Evolutionary conservation across 53 echinoderm and acorn worm species (phyloP), one percentile per base, ranked within the genome.

Genomic region (Holothuria scabra): DNA sequence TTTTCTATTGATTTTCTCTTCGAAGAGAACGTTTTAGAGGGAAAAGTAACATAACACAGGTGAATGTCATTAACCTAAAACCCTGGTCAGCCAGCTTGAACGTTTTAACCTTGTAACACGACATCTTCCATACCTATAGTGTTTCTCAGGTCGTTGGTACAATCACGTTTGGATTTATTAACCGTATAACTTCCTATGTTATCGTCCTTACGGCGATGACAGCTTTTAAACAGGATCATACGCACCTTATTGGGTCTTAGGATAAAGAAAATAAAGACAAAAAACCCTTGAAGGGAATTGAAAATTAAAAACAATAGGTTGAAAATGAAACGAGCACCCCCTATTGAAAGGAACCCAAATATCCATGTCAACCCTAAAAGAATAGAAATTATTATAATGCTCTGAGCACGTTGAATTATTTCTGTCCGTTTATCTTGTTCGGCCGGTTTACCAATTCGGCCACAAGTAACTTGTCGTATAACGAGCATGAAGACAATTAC

Each of bases 311-410:
- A 93, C 62, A 93, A 71, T 63, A 85, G 28, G 57, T 93, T 92
- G 83, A 91, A 88, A 69, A 81, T 76, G 59, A 89, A 66, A 31
- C 60, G 84, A 57, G 76, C 87, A 18, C 62, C 61, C 24, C 64
- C 69, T 26, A 91, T 68, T 21, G 92, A 83, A 10, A 92, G 57
- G 83, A 92, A 86, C 20, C 86, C 89, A 59, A 89, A 92, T 22
- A 79, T 56, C 92, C 92, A 92, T 48, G 92, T 92, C 60, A 92
- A 80, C 7, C 92, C 92, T 37, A 92, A 65, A 3, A 92, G 80
- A 62, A 86, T 67, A 20, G 89, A 79, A 49, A 92, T 88, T 25
- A 78, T 65, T 7, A 89, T 5, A 29, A 79, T 65, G 13, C 89
- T 87, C 52, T 60, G 21, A 14, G 48, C 57, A 19, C 86, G 83